Percentiles rank a stretch among this genome's conserved stretches.
Evolutionary conservation across 2,888 invertebrate genomes (phyloP).

Genomic region (Cantharis nigra): DNA sequence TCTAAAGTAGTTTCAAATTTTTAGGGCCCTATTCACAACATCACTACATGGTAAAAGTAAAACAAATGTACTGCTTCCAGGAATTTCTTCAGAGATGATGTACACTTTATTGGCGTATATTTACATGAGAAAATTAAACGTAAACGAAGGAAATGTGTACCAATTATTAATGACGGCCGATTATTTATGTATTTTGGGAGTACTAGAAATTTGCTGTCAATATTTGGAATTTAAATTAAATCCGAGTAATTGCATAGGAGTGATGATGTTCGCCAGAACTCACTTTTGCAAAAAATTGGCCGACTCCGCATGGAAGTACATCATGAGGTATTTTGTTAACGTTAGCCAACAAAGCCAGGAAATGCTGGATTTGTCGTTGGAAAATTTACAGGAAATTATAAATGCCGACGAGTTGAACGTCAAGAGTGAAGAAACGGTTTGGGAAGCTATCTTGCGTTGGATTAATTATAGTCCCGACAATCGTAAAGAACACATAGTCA

Average conservation of each 20-base stretch:
- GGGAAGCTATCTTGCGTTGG: conserved; percentile 87
- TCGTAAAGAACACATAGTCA: conserved; percentile 75
- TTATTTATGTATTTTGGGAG: conserved; percentile 83
- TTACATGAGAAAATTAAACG: conserved; percentile 77
- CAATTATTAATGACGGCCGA: conserved; percentile 83
- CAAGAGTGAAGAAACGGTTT: conserved; percentile 84
- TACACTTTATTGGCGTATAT: conserved; percentile 81
- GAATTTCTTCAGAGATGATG: conserved; percentile 78
- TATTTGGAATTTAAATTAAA: conserved; percentile 71
- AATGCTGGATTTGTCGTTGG: conserved; percentile 70
- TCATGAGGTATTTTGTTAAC: conserved; percentile 75
- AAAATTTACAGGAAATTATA: conserved; percentile 77
- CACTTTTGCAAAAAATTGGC: conserved; percentile 76
- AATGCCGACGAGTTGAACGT: conserved; percentile 85
- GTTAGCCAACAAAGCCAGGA: conserved; percentile 76
- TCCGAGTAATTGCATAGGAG: conserved; percentile 81
- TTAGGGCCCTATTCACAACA: conserved; percentile 82
- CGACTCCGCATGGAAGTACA: conserved; percentile 60
- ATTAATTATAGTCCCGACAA: conserved; percentile 76
- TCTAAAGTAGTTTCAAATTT: conserved; percentile 27
- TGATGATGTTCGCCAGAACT: conserved; percentile 81
- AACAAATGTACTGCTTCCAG: conserved; percentile 72
- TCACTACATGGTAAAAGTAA: conserved; percentile 72
- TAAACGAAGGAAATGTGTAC: conserved; percentile 79
- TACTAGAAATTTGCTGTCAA: conserved; percentile 80